Evolutionary conservation across 2,888 invertebrate genomes (phyloP).

Genomic region (Venusia cambrica): DNA sequence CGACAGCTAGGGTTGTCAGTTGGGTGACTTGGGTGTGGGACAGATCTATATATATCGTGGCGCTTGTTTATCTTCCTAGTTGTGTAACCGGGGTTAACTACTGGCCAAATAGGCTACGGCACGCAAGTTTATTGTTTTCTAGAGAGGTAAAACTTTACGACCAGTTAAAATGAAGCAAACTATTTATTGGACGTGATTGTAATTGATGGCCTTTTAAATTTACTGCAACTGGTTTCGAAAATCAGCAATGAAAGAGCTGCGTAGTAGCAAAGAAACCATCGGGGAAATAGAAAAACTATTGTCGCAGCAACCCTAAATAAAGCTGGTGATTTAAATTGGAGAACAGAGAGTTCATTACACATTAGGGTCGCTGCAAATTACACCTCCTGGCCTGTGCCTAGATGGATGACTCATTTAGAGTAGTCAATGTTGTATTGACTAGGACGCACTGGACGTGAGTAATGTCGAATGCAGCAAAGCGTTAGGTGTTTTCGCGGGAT

Average conservation of each 20-base stretch:
- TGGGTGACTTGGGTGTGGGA: too few relatives aligned
- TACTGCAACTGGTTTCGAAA: slow-evolving; percentile 5
- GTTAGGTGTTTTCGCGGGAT: too few relatives aligned
- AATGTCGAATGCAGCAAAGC: too few relatives aligned
- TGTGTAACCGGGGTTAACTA: slow-evolving; percentile 46
- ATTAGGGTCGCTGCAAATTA: slow-evolving; percentile 51
- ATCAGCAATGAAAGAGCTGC: background rate
- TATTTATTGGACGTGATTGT: slow-evolving; percentile 12
- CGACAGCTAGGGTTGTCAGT: slow-evolving; percentile 54
- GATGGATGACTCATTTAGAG: slow-evolving; percentile 23
- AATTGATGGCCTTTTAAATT: slow-evolving; percentile 11
- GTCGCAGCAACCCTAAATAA: slow-evolving; percentile 48
- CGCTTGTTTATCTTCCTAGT: slow-evolving; percentile 58
- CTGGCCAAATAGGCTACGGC: slow-evolving; percentile 43
- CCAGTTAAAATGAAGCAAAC: slow-evolving; percentile 19
- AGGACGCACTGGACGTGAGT: too few relatives aligned
- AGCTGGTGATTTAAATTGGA: slow-evolving; percentile 43
- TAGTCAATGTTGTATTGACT: background rate
- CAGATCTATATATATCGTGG: slow-evolving; percentile 45
- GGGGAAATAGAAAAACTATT: too few relatives aligned
- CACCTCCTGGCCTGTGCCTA: slow-evolving; percentile 29
- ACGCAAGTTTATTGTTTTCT: slow-evolving; percentile 32
- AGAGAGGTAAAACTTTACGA: slow-evolving; percentile 19
- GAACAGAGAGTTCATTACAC: slow-evolving; percentile 45
- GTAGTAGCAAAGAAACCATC: too few relatives aligned